phyloP scores from a whole-genome alignment of 2,113 vertebrate species.

The Typhlomys cinereus region DNA sequence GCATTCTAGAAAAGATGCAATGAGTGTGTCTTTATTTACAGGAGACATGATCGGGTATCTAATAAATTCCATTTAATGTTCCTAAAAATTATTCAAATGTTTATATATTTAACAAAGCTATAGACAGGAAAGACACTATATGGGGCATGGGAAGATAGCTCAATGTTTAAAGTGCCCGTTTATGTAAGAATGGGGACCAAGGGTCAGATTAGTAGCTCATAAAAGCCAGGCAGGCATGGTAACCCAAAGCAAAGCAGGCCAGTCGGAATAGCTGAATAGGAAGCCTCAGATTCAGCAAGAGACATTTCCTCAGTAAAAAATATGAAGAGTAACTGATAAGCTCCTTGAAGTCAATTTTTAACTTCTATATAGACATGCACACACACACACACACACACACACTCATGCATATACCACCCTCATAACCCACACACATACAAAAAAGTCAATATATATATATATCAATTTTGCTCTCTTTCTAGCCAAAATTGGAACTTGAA shows the following conservation, averaged over 20 bases:
- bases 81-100: not conserved
- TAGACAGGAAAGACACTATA: not conserved
- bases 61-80: not conserved
- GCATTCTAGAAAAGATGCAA: not conserved
- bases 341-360: not conserved
- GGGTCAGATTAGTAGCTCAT: not conserved
- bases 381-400: not conserved
- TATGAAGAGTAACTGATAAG: not conserved
- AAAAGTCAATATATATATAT: not conserved
- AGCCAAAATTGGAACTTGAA: not conserved
- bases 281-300: not conserved
- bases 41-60: not conserved
- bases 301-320: no score
- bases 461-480: not conserved
- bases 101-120: not conserved
- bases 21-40: not conserved
- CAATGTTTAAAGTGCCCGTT: not conserved
- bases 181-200: not conserved
- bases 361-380: no score
- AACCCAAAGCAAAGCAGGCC: not conserved
- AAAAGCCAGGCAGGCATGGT: not conserved
- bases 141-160: not conserved
- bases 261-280: not conserved
- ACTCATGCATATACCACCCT: not conserved
- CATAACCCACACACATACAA: not conserved